A percentile compares a stretch with the other conserved stretches of the same genome.
Evolutionary conservation across 2,888 invertebrate species (phyloP).

Genomic region (Apomyelois bistriatella): DNA sequence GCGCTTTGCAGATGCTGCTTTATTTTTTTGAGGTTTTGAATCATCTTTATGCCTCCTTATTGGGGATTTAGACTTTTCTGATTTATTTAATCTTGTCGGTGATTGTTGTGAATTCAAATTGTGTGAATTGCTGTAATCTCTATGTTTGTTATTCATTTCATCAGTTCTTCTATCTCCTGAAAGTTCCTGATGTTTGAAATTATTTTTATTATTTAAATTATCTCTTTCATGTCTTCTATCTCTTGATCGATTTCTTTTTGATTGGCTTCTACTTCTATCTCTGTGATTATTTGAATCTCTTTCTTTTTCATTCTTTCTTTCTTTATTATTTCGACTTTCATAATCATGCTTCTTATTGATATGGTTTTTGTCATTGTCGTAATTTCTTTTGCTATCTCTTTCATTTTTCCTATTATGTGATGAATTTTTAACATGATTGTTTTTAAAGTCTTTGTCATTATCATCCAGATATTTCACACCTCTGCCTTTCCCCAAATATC

Average conservation of each 20-base stretch:
- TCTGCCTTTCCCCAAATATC: slow-evolving; percentile 93
- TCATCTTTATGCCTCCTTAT: slow-evolving; percentile 13
- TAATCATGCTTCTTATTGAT: slow-evolving; percentile 16
- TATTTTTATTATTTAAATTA: slow-evolving; percentile 17
- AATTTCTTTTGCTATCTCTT: slow-evolving; percentile 26
- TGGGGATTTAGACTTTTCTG: slow-evolving; percentile 15
- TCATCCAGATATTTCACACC: slow-evolving; percentile 82
- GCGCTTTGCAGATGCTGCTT: neutral
- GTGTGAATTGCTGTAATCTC: slow-evolving; percentile 20
- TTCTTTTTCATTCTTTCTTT: slow-evolving; percentile 14
- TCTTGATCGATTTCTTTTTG: slow-evolving; percentile 15
- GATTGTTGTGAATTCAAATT: slow-evolving; percentile 17
- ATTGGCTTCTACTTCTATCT: slow-evolving; percentile 40
- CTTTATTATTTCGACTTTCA: slow-evolving; percentile 17
- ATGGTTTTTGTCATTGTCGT: slow-evolving; percentile 30
- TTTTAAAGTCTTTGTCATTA: slow-evolving; percentile 43
- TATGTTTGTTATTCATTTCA: slow-evolving; percentile 19
- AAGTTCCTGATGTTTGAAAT: slow-evolving; percentile 20
- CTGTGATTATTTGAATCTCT: slow-evolving; percentile 47
- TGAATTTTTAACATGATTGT: slow-evolving; percentile 27
- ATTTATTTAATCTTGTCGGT: slow-evolving; percentile 15
- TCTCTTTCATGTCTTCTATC: slow-evolving; percentile 21
- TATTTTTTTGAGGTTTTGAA: slow-evolving; percentile 11
- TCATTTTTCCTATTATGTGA: slow-evolving; percentile 27
- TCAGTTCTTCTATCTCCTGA: slow-evolving; percentile 9